These are phyloP conservation scores for Leptinotarsa tumamoca DNA, from an alignment of 2,888 invertebrate genomes.

Conservation along the genomic window DNA sequence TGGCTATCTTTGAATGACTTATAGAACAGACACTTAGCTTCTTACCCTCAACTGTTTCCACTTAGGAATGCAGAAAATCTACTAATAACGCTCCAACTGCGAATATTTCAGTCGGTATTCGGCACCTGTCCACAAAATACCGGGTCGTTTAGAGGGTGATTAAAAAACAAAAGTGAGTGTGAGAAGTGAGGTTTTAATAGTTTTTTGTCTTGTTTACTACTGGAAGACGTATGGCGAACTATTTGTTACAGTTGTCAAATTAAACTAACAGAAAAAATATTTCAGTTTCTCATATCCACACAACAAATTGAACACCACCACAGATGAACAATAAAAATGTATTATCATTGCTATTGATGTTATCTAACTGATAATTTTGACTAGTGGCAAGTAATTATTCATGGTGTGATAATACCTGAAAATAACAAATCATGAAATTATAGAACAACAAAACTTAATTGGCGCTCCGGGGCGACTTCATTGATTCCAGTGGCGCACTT, in stretches of 20 bases:
- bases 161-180: constrained; percentile 31
- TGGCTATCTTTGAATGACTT: background rate
- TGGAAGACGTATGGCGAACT: background rate
- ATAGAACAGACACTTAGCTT: constrained; percentile 23
- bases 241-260: background rate
- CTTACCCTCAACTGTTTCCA: constrained; percentile 44
- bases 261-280: too few species aligned
- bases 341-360: too few species aligned
- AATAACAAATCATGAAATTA: too few species aligned
- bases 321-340: too few species aligned
- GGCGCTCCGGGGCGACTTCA: too few species aligned
- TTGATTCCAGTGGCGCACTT: too few species aligned
- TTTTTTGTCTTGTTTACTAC: background rate
- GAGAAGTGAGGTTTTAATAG: background rate
- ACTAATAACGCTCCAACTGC: constrained; percentile 34
- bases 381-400: too few species aligned
- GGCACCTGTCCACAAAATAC: constrained; percentile 32
- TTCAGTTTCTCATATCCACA: too few species aligned
- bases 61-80: constrained; percentile 46
- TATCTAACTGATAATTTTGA: too few species aligned
- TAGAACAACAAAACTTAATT: too few species aligned
- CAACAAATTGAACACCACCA: too few species aligned
- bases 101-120: constrained; percentile 32
- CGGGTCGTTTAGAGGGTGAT: constrained; percentile 29
- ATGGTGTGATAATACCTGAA: too few species aligned